Base-by-base conservation (phyloP, 64 coral and sea anemone species). In the Actinia equina region DNA sequence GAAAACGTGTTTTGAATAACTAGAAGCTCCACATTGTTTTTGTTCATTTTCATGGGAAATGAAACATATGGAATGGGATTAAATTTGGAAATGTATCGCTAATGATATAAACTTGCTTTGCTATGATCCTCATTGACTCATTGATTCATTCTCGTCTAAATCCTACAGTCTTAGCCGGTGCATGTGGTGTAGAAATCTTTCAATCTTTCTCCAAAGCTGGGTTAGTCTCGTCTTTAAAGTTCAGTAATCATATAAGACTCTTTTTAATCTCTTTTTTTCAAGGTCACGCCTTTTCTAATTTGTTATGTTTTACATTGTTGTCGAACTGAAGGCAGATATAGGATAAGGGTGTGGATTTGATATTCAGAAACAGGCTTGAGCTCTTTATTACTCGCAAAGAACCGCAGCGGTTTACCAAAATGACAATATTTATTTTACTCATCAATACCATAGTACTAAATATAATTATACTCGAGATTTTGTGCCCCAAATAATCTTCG, bases 31-130 rank as follows among this genome's bases (percentile, higher is more conserved):
- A 74, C 2, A 30, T 41, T 41, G 2, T 13, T 41, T 30, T 41
- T 14, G 7, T 74, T 25, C n/a, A 74, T 74, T 27, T 74, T 74
- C 27, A 74, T 74, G 69, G 69, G 69, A 74, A 74, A 74, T 74
- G 25, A 41, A 74, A 0, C 69, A 74, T 74, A 74, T 74, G 69
- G n/a, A 30, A 74, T n/a, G 69, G 69, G 25, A 74, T 74, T 74
- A 37, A 8, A 37, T 30, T 41, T 30, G 23, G 7, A 30, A 74
- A 74, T 74, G 69, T 74, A 74, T 74, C 26, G n/a, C 26, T 74
- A 74, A 41, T 74, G 27, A 30, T 41, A 74, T 41, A 74, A 74
- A 74, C 69, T 74, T 74, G 23, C 27, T 12, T 6, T 15, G n/a
- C 27, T 15, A 25, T 41, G 41, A 41, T 74, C 69, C 25, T 30